Evolutionary conservation across 2,797 vertebrate species (phyloP), one percentile per base, ranked within the genome.

Genomic region (Thaleichthys pacificus): DNA sequence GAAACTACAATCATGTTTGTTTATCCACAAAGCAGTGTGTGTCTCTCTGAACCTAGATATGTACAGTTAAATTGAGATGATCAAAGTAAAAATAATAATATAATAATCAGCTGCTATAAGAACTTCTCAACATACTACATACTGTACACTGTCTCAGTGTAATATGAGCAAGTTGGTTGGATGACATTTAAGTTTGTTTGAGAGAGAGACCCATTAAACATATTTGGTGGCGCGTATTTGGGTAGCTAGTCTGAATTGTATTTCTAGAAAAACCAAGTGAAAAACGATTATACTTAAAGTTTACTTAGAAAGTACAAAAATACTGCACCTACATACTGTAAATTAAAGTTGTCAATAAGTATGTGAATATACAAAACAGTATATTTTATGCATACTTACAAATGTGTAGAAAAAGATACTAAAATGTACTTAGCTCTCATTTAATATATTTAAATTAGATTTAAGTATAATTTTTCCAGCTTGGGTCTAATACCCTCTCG

Each of bases 11-110:
- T 28, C 11, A 73, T 77, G 76, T 79, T 68, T 72, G 61, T 66
- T 58, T 73, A 67, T 69, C 68, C 12, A 81, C 73, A 89, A 84
- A 84, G 85, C 82, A 76, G 71, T 61, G 78, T 84, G 84, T 30
- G 21, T 74, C 73, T 85, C 73, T 85, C 63, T 83, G 77, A 47
- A 24, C 42, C 61, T 65, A 74, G 71, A 80, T 76, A 84, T 71
- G 65, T 69, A 80, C 78, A 71, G 72, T 74, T 77, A 64, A 81
- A 68, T 75, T 86, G 88, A 91, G 87, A 90, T 90, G 87, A 91
- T 87, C 66, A 42, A 69, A 66, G 57, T 74, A 26, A 75, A 73
- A 69, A 24, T 56, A 61, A 74, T 24, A 42, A 24, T 66, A 3
- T 47, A 28, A 68, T 28, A 47, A 65, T 47, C 42, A 47, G 42